phyloP scores from a whole-genome alignment of 2,888 invertebrate genomes.

The Eilema sororculum region DNA sequence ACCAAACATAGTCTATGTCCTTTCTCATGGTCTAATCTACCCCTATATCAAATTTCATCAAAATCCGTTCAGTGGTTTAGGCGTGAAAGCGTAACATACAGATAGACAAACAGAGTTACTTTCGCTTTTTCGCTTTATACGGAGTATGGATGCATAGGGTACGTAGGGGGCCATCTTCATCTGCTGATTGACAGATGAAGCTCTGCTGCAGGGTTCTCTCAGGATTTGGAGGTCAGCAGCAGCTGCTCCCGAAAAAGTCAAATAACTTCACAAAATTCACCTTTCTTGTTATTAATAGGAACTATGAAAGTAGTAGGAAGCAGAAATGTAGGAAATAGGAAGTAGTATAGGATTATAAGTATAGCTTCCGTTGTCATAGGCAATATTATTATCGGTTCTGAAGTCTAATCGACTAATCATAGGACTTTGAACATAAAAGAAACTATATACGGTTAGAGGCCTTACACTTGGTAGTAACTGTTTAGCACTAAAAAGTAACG shows the following conservation, averaged over 20 bases:
- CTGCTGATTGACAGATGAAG: neutral
- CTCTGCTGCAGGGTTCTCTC: neutral
- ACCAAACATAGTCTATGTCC: too few relatives aligned
- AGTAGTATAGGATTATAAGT: neutral
- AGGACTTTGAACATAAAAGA: neutral
- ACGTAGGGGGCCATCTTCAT: neutral
- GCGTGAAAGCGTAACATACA: too few relatives aligned
- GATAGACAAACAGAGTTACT: too few relatives aligned
- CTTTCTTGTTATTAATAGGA: too few relatives aligned
- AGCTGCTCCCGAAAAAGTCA: neutral
- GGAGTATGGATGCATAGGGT: too few relatives aligned
- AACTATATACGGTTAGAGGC: neutral
- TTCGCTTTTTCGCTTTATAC: too few relatives aligned
- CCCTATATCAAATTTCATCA: too few relatives aligned
- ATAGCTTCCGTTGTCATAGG: neutral
- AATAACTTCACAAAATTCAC: neutral
- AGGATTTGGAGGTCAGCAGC: neutral
- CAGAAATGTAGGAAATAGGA: neutral
- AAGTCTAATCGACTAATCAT: neutral
- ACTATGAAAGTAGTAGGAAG: neutral
- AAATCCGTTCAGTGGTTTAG: too few relatives aligned
- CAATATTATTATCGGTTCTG: neutral
- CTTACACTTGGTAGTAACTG: neutral
- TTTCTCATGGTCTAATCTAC: too few relatives aligned
- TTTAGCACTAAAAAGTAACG: too few relatives aligned